Conservation (phyloP, 2,888 invertebrate species). For the Caenorhabditis auriculariae region DNA sequence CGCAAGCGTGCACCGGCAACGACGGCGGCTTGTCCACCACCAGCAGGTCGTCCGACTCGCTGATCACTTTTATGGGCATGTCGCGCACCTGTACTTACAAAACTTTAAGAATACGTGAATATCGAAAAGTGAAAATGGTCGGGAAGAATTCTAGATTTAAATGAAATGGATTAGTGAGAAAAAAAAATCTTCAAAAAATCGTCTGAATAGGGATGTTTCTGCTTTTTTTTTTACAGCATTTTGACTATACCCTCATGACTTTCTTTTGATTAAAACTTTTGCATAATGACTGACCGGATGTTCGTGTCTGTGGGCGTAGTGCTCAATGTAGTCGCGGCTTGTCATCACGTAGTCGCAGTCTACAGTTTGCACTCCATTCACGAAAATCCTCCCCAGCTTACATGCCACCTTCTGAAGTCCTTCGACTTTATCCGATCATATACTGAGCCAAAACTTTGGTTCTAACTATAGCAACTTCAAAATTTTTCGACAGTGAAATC, state of each 20-base stretch:
- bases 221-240: constrained; percentile 1
- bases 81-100: constrained; percentile 73
- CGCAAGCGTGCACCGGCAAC: constrained; percentile 80
- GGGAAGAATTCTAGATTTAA: not conserved
- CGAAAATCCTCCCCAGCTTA: constrained; percentile 84
- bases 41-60: constrained; percentile 96
- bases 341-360: constrained; percentile 80
- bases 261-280: not conserved
- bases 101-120: not conserved
- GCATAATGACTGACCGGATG: constrained; percentile 43
- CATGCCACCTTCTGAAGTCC: constrained; percentile 77
- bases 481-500: too few species aligned
- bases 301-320: constrained; percentile 57
- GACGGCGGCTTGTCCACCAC: constrained; percentile 72
- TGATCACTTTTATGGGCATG: constrained; percentile 86
- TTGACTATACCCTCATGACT: too few species aligned
- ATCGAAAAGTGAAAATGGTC: not conserved
- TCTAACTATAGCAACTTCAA: too few species aligned
- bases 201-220: not conserved
- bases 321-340: constrained; percentile 68
- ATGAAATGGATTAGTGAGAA: not conserved
- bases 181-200: not conserved
- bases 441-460: too few species aligned
- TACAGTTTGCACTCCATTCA: constrained; percentile 87
- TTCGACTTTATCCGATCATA: too few species aligned